Percentiles rank a stretch among this genome's conserved stretches.
These are phyloP conservation scores for Empis stercorea DNA, from an alignment of 2,888 invertebrate species.

Conservation along the genomic window DNA sequence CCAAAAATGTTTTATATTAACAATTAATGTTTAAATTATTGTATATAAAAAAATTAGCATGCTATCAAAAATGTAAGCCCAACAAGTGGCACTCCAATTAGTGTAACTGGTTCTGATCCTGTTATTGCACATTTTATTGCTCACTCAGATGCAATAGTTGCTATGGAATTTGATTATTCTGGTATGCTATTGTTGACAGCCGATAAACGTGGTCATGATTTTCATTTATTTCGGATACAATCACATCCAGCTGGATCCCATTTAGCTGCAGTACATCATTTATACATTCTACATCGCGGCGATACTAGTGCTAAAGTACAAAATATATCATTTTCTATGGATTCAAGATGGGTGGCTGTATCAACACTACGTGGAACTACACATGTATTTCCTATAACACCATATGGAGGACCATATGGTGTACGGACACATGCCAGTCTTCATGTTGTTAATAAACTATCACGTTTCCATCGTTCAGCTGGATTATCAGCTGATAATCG, in stretches of 20 bases:
- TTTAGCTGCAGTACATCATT: conserved; percentile 81
- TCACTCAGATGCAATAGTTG: conserved; percentile 77
- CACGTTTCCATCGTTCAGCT: conserved; percentile 91
- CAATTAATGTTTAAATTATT: background rate
- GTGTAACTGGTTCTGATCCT: conserved; percentile 46
- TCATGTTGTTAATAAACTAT: conserved; percentile 85
- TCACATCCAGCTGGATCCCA: conserved; percentile 83
- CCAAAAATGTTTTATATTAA: too few species aligned
- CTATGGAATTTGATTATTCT: conserved; percentile 80
- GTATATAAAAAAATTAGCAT: conserved; percentile 25
- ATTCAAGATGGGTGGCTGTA: conserved; percentile 93
- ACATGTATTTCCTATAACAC: conserved; percentile 92
- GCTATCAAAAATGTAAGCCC: conserved; percentile 33
- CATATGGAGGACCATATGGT: conserved; percentile 86
- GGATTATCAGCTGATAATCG: conserved; percentile 65
- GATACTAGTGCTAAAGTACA: conserved; percentile 93
- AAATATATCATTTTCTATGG: conserved; percentile 82
- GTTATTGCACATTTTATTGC: conserved; percentile 80
- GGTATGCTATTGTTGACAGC: conserved; percentile 83
- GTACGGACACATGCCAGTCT: conserved; percentile 90
- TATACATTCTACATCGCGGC: conserved; percentile 88
- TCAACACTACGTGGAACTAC: conserved; percentile 93
- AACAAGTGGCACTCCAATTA: conserved; percentile 28
- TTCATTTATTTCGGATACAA: conserved; percentile 89
- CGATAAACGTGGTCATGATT: conserved; percentile 85